Conservation (phyloP, 2,113 vertebrate genomes). For the Puma concolor region DNA sequence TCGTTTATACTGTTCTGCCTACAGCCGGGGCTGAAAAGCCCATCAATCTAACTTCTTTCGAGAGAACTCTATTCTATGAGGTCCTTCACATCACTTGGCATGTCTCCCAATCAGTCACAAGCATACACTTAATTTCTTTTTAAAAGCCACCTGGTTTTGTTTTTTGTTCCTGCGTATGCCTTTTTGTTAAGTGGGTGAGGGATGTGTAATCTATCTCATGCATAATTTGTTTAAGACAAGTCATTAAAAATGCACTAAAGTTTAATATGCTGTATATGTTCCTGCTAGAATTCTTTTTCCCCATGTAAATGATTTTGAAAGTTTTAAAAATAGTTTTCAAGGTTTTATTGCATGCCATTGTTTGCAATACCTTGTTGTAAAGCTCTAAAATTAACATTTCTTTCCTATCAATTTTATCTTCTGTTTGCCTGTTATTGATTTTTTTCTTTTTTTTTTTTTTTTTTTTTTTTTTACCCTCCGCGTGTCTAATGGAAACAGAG, state of each 20-base stretch:
- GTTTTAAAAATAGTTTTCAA: constrained; percentile 70
- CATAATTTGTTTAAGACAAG: constrained; percentile 72
- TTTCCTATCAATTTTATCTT: constrained; percentile 79
- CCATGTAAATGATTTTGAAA: constrained; percentile 72
- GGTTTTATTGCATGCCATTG: constrained; percentile 67
- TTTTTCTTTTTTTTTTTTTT: constrained; percentile 1
- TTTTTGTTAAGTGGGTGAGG: constrained; percentile 83
- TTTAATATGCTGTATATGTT: constrained; percentile 73
- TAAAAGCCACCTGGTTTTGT: constrained; percentile 83
- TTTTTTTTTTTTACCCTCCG: constrained; percentile 73
- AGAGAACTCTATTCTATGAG: constrained; percentile 55
- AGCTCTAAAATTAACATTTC: constrained; percentile 79
- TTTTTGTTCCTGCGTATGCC: constrained; percentile 73
- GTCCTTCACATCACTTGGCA: constrained; percentile 66
- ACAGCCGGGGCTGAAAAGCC: constrained; percentile 37
- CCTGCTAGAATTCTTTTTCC: constrained; percentile 58
- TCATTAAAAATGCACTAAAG: constrained; percentile 81
- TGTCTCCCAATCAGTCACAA: constrained; percentile 77
- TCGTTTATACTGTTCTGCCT: neutral
- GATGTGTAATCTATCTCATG: constrained; percentile 81
- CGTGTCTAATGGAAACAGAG: constrained; percentile 78
- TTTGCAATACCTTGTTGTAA: constrained; percentile 56
- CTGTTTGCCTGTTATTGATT: constrained; percentile 81
- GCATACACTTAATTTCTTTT: constrained; percentile 82
- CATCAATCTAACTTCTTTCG: constrained; percentile 75